Conservation (phyloP, 2,113 vertebrate species). For the Pipra filicauda region DNA sequence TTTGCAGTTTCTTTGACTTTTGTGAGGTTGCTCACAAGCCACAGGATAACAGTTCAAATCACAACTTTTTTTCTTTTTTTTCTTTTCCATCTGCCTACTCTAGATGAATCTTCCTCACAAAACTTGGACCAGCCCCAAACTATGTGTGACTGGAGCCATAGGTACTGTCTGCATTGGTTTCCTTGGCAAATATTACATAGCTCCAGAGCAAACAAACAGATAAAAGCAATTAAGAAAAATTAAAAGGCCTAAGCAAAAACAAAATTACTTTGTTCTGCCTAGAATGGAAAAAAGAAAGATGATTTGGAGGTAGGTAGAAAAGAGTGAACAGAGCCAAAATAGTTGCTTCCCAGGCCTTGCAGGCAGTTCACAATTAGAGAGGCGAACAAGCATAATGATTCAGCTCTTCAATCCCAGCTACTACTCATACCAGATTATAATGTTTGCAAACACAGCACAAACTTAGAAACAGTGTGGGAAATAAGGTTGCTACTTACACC, state of each 20-base stretch:
- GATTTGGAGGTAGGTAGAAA: not conserved
- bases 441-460: conserved; percentile 30
- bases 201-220: not conserved
- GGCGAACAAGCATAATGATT: not conserved
- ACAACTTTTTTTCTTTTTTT: not conserved
- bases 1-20: not conserved
- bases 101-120: not conserved
- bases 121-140: not conserved
- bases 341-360: not conserved
- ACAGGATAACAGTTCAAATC: not conserved
- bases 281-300: not conserved
- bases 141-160: not conserved
- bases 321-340: not conserved
- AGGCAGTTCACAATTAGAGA: not conserved
- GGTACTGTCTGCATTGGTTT: not conserved
- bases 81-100: not conserved
- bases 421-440: not conserved
- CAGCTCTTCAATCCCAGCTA: not conserved
- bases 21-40: not conserved
- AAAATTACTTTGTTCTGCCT: not conserved
- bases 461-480: conserved; percentile 21
- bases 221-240: not conserved
- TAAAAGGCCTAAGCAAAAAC: not conserved
- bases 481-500: conserved; percentile 7
- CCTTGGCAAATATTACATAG: not conserved